Evolutionary conservation across 2,888 invertebrate genomes (phyloP), one percentile per base, ranked within the genome.

Genomic region (Eucera pruinosa): DNA sequence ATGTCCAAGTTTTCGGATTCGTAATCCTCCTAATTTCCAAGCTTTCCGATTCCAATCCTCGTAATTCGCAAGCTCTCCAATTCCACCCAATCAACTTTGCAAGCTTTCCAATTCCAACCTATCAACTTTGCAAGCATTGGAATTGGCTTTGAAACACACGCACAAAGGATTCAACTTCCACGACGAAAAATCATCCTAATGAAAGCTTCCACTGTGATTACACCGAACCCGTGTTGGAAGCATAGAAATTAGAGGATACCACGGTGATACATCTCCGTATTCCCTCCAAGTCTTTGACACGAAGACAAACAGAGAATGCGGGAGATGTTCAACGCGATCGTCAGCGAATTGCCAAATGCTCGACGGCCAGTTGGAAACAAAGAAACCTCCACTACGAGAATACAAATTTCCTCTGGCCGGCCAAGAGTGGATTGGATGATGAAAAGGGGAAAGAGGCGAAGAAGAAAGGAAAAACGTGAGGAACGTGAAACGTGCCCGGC

Each of bases 401-500:
- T 76, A 76, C 76, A 61, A 76, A 76, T 76, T 67, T 67, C 20
- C 13, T 18, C 25, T 20, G 52, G n/a, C 2, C 15, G 33, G 2
- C 7, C 2, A 9, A 9, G 43, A 33, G n/a, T n/a, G n/a, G n/a
- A n/a, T n/a, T n/a, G 36, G 36, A 39, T n/a, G 33, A 11, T n/a
- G 25, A 15, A 47, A 20, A 7, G 47, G 18, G 9, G 43, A 7
- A 20, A 18, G 13, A 18, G 33, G 27, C 20, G 15, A 2, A n/a
- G 23, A 11, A 52, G 27, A 13, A 23, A 25, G 43, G 25, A 39
- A 39, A 58, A 65, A 75, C 76, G 70, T 33, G 70, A 71, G 61
- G 65, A 76, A 76, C 78, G 76, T 54, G 64, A 65, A 76, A 78
- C 75, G 76, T 60, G 70, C 70, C 33, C 43, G 60, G 50, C 55